Evolutionary conservation across 2,113 vertebrate genomes (phyloP), one percentile per base, ranked within the genome.

Genomic region (Empidonax alnorum): DNA sequence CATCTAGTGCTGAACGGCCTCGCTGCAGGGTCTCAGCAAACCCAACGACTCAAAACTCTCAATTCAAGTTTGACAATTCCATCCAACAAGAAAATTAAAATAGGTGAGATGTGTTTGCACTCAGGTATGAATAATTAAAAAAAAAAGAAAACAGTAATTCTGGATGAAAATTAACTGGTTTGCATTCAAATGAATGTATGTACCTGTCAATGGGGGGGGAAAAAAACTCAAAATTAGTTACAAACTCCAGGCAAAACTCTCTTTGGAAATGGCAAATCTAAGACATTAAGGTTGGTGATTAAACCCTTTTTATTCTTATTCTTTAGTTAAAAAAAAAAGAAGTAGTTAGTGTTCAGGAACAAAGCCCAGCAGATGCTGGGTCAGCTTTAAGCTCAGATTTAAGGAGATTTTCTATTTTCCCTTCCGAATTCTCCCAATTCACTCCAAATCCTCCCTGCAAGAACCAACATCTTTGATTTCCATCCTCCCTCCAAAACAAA

Each of bases 1-100:
- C 98, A 98, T 59, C 98, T 98, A 98, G 97, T 84, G 98, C 89
- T 62, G 10, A 42, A 3, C 21, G 10, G 73, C 35, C 82, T 82
- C 68, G 6, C 1, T 20, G 89, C 95, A 83, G 41, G 15, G n/a
- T 0, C n/a, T 8, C 52, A 9, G 0, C 46, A 3, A 66, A 44
- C 56, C 24, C 67, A 8, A 2, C 0, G 1, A 4, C 20, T 17
- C 47, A 3, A 16, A 9, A 9, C 25, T 52, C 50, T 16, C 27
- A 28, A 28, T 27, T 52, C 50, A 52, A 28, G 50, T 15, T 28
- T 28, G 50, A 28, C 5, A 52, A 28, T 16, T 52, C 50, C 25
- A 52, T 4, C 27, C 8, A 28, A 6, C 0, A 18, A 37, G 12
- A 8, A 62, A 69, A 39, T 8, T 9, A 24, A 15, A 14, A 10